Conservation (phyloP, 2,113 vertebrate species). For the Candoia aspera region DNA sequence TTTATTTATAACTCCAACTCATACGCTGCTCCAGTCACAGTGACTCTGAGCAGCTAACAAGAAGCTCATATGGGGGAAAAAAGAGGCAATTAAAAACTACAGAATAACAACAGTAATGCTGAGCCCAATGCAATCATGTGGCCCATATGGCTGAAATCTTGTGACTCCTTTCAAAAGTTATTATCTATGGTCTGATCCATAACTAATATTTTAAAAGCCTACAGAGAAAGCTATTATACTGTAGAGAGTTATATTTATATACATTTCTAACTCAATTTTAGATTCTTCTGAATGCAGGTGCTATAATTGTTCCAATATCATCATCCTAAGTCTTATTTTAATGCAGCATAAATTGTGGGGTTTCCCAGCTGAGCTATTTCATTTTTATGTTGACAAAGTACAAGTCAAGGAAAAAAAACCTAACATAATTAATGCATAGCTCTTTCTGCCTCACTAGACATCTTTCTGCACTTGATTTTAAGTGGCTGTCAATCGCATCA, state of each 20-base stretch:
- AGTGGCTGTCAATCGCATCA: conserved; percentile 21
- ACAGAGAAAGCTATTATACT: neutral
- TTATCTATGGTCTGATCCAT: neutral
- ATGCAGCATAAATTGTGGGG: conserved; percentile 33
- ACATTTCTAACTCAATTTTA: neutral
- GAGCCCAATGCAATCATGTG: neutral
- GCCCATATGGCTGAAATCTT: neutral
- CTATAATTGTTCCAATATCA: neutral
- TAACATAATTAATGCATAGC: conserved; percentile 20
- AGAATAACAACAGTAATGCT: neutral
- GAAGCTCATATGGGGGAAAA: neutral
- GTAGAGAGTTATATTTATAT: neutral
- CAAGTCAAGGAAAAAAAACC: conserved; percentile 22
- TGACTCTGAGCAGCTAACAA: neutral
- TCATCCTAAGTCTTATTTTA: conserved; percentile 19
- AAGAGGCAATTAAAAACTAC: neutral
- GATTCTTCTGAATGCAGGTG: neutral
- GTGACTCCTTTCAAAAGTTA: neutral
- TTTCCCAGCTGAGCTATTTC: conserved; percentile 34
- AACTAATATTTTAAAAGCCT: neutral
- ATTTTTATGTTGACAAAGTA: conserved; percentile 43
- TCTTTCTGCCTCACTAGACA: conserved; percentile 35
- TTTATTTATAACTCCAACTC: neutral
- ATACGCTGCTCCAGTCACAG: neutral
- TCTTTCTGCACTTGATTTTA: conserved; percentile 37